Base-by-base conservation (phyloP, 2,797 vertebrate genomes). In the Periophthalmus magnuspinnatus region DNA sequence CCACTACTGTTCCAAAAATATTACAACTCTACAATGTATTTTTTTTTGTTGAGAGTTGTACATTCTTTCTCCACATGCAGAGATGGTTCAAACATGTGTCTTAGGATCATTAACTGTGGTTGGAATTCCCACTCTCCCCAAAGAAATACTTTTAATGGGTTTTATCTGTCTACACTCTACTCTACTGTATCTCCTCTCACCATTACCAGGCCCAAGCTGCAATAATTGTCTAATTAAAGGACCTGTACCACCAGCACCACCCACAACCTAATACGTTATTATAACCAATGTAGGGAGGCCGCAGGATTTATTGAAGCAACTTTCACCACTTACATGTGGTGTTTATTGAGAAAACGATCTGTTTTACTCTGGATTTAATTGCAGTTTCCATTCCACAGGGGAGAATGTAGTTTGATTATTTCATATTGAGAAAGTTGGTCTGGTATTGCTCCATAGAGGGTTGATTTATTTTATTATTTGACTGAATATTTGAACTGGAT, bases 221-320 rank as follows among this genome's bases (percentile, higher is more conserved):
- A 62, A 45, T 62, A 41, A 62, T 62, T 41, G 36, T 62, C 59
- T 62, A 62, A 62, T 62, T 41, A 41, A 62, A 41, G 60, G 52
- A n/a, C 19, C 52, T 52, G n/a, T 5, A 22, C 52, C 34, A 41
- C 34, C 34, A 24, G 36, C 58, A 36, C 17, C 59, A 10, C 19
- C 50, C 50, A 52, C n/a, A 21, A 21, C 50, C 52, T 22, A 22
- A 5, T 9, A 13, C 52, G 5, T 21, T 13, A 55, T 55, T 55
- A 55, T 10, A 55, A 22, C 52, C 52, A 22, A 13, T 55, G 52
- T 5, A 24, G 10, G 52, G 52, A 55, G 21, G 52, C 52, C 9
- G 22, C 8, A 22, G 10, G 52, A 55, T 55, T 55, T 55, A 55
- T 55, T 22, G 52, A 8, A 22, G 5, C 52, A 13, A 55, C 52